Percentiles rank a stretch among this genome's conserved stretches.
These are phyloP conservation scores for Conus canariensis DNA, from an alignment of 2,888 invertebrate genomes.

Conservation along the genomic window DNA sequence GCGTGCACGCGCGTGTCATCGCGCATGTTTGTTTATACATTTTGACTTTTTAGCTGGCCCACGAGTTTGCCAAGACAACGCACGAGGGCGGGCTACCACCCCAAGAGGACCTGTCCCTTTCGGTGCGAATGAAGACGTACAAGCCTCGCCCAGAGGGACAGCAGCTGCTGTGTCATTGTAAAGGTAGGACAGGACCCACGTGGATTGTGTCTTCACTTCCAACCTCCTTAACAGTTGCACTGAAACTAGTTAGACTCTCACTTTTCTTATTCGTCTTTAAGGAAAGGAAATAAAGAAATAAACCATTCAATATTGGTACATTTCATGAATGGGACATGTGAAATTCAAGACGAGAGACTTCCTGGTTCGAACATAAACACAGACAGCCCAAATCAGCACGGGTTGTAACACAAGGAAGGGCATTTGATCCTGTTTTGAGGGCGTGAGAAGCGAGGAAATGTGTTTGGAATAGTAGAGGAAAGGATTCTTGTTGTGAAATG, in stretches of 20 bases:
- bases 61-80: neutral
- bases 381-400: too few species aligned
- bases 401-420: too few species aligned
- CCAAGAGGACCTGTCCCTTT: neutral
- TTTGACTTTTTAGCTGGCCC: neutral
- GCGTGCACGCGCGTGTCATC: neutral
- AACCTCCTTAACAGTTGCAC: neutral
- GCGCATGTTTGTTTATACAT: neutral
- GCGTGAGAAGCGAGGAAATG: too few species aligned
- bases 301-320: neutral
- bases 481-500: too few species aligned
- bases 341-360: too few species aligned
- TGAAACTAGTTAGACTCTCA: neutral
- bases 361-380: too few species aligned
- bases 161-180: neutral
- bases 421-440: too few species aligned
- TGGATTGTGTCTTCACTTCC: neutral
- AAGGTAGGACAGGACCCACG: neutral
- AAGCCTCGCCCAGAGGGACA: neutral
- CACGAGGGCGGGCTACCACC: neutral
- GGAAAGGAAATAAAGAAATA: too few species aligned
- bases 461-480: too few species aligned
- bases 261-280: too few species aligned
- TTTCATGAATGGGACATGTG: too few species aligned
- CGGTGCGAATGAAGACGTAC: neutral